Conservation (phyloP, 2,888 invertebrate species). For the Colletes collaris region DNA sequence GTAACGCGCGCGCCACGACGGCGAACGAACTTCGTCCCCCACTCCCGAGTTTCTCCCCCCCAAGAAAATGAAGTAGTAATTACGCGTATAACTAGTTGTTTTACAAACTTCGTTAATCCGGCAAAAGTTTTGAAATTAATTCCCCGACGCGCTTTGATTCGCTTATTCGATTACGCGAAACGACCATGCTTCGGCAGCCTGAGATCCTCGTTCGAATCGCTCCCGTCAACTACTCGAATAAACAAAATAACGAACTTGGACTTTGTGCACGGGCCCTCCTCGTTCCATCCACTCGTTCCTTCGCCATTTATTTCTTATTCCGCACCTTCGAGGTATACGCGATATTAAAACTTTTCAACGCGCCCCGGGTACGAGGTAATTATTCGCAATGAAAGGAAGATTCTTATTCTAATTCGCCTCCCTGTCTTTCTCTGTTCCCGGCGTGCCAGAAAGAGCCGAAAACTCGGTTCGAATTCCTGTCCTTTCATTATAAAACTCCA, state of each 20-base stretch:
- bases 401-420: conserved; percentile 5
- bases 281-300: background rate
- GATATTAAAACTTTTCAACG: conserved; percentile 48
- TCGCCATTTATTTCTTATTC: conserved; percentile 12
- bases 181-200: conserved; percentile 32
- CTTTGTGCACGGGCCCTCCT: background rate
- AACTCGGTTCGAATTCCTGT: no score
- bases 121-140: conserved; percentile 55
- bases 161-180: conserved; percentile 51
- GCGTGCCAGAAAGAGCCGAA: no score
- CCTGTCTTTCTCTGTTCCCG: background rate
- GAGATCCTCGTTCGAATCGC: conserved; percentile 44
- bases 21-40: background rate
- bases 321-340: background rate
- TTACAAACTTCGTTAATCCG: conserved; percentile 64
- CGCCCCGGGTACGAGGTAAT: conserved; percentile 9
- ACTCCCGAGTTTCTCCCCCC: conserved; percentile 7
- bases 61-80: conserved; percentile 63
- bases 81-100: conserved; percentile 60
- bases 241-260: conserved; percentile 34
- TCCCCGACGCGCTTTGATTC: conserved; percentile 49
- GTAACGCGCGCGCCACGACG: background rate
- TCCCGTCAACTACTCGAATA: conserved; percentile 10
- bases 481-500: no score
- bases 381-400: background rate